phyloP scores from a whole-genome alignment of 2,113 vertebrate genomes.

The Labeo rohita region DNA sequence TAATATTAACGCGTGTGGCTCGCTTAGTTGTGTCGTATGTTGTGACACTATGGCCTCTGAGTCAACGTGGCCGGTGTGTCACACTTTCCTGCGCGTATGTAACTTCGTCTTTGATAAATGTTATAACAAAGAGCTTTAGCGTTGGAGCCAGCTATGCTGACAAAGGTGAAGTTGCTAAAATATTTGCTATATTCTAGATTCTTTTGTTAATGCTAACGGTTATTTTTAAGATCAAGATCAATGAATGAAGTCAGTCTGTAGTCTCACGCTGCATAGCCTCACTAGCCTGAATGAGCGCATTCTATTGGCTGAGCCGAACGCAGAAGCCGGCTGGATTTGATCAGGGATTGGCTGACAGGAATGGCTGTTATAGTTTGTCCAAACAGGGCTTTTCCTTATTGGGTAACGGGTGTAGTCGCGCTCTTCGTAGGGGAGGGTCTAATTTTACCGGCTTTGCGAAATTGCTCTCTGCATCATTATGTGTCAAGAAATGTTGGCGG shows the following conservation, averaged over 20 bases:
- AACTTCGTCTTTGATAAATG: not conserved
- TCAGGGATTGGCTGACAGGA: slow-evolving; percentile 20
- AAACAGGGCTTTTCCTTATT: slow-evolving; percentile 32
- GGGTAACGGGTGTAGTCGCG: slow-evolving; percentile 9
- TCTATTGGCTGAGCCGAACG: slow-evolving; percentile 11
- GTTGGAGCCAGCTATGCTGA: not conserved
- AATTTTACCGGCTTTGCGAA: not conserved
- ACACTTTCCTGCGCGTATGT: not conserved
- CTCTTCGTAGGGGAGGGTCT: not conserved
- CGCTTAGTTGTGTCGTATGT: not conserved
- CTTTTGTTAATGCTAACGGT: not conserved
- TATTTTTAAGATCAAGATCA: not conserved
- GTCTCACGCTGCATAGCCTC: not conserved
- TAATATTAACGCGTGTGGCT: not conserved
- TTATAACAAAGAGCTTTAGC: not conserved
- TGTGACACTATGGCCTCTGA: not conserved
- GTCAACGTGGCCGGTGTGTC: slow-evolving; percentile 31
- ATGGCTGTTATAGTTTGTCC: slow-evolving; percentile 3
- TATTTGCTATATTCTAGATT: not conserved
- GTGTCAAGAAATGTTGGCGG: not conserved
- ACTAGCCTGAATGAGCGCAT: not conserved
- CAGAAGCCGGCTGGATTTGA: not conserved
- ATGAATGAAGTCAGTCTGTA: slow-evolving; percentile 5
- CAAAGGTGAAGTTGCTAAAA: not conserved
- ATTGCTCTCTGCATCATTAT: not conserved